Evolutionary conservation across 2,113 vertebrate genomes (phyloP), one percentile per base, ranked within the genome.

Genomic region (Rhinopomastus cyanomelas): DNA sequence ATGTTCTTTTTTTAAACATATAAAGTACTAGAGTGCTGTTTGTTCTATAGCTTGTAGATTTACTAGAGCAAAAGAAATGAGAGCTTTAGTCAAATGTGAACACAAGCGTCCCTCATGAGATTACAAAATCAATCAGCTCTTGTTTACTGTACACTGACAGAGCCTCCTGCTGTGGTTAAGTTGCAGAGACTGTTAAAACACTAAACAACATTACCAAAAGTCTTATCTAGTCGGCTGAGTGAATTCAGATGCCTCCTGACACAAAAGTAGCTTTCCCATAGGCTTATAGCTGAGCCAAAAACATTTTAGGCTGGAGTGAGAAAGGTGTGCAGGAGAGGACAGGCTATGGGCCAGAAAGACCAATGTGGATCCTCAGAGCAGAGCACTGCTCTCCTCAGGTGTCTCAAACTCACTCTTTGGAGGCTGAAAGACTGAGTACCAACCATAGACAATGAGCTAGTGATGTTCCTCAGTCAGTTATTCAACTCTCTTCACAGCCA

Each of bases 51-150:
- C 85, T 94, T 94, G 95, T 25, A 59, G 76, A 67, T 80, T 59
- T 46, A 91, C 81, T 93, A 91, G 94, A 95, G 81, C 93, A 95
- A 96, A 96, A 97, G 95, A 95, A 96, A 95, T 65, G 57, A 88
- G 91, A 85, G 88, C 86, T 88, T 95, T 84, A 95, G 91, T 20
- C 39, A 92, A 87, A 92, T 91, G 81, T 69, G 93, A 90, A 95
- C 91, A 69, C 85, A 87, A 71, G 61, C 87, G 82, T 95, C 37
- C 72, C 97, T 94, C 64, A 16, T 44, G 95, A 94, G 95, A 88
- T 83, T 95, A 91, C 94, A 94, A 96, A 97, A 97, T 97, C 95
- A 95, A 95, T 97, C 90, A 92, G 62, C 95, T 96, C 95, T 83
- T 96, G 92, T 93, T 97, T 80, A 85, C 55, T 53, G 87, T 48